These are phyloP conservation scores for Sinella curviseta DNA, from an alignment of 1,140 invertebrate species.

Conservation along the genomic window DNA sequence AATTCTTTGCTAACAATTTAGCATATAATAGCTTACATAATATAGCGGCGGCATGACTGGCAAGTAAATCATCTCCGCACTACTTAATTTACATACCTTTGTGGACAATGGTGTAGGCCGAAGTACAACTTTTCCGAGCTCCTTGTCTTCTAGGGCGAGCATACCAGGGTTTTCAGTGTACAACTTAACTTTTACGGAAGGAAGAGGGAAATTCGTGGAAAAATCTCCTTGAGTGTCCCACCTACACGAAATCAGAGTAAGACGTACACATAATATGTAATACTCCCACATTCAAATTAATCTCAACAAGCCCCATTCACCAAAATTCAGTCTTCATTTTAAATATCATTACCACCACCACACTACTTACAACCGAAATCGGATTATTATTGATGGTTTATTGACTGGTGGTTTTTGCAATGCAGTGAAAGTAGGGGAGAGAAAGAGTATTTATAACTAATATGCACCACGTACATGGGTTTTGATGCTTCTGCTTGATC, in stretches of 20 bases:
- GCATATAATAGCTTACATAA: too few relatives aligned
- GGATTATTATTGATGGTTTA: too few relatives aligned
- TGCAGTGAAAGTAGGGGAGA: too few relatives aligned
- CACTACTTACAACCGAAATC: too few relatives aligned
- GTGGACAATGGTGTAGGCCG: conserved; percentile 87
- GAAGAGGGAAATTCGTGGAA: conserved; percentile 93
- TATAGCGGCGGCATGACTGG: not conserved
- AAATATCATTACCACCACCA: too few relatives aligned
- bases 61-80: not conserved
- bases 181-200: conserved; percentile 93
- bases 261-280: conserved; percentile 18
- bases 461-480: conserved; percentile 82
- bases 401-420: too few relatives aligned
- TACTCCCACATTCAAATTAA: not conserved
- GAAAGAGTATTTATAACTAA: too few relatives aligned
- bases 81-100: conserved; percentile 62
- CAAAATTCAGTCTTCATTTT: too few relatives aligned
- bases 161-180: conserved; percentile 97
- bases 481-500: conserved; percentile 99
- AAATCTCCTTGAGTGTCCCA: conserved; percentile 99
- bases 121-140: conserved; percentile 90
- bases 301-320: too few relatives aligned
- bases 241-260: conserved; percentile 59
- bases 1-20: too few relatives aligned
- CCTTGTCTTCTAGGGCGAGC: conserved; percentile 96